A percentile compares a stretch with the other conserved stretches of the same genome.
Conservation (phyloP, 1,140 invertebrate species). For the Rhopalosiphum padi region DNA sequence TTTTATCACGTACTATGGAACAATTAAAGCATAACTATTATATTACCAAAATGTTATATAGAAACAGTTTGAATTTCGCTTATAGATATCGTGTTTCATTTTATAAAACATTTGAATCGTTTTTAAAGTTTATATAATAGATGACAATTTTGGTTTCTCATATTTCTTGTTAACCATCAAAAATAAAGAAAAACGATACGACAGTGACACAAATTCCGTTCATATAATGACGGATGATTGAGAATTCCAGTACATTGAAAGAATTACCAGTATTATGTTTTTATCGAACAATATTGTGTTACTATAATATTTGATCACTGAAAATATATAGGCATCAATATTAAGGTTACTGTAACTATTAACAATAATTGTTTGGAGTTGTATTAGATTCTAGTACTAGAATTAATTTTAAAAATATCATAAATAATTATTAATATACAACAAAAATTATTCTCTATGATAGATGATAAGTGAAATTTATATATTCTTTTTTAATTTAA, state of each 20-base stretch:
- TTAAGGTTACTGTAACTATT: too few species aligned
- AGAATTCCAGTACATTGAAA: background rate
- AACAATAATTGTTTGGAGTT: too few species aligned
- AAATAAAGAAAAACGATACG: slow-evolving; percentile 4
- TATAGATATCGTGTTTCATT: background rate
- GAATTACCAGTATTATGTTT: background rate
- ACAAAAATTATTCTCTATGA: background rate
- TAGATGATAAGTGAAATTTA: background rate
- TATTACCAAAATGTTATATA: background rate
- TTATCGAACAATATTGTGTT: background rate
- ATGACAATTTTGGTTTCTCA: slow-evolving; percentile 1
- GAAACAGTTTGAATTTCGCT: background rate
- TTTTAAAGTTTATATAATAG: background rate
- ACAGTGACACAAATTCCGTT: background rate
- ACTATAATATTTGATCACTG: slow-evolving; percentile 4
- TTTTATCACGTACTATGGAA: background rate
- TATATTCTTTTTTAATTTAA: background rate
- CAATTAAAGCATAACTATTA: background rate
- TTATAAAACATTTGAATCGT: background rate
- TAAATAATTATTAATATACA: background rate
- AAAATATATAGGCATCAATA: background rate
- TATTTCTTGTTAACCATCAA: slow-evolving; percentile 13
- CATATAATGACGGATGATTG: background rate
- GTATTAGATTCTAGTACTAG: background rate
- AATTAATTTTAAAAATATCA: background rate